Evolutionary conservation across 1,140 invertebrate species (phyloP).

Genomic region (Zaprionus nigranus): DNA sequence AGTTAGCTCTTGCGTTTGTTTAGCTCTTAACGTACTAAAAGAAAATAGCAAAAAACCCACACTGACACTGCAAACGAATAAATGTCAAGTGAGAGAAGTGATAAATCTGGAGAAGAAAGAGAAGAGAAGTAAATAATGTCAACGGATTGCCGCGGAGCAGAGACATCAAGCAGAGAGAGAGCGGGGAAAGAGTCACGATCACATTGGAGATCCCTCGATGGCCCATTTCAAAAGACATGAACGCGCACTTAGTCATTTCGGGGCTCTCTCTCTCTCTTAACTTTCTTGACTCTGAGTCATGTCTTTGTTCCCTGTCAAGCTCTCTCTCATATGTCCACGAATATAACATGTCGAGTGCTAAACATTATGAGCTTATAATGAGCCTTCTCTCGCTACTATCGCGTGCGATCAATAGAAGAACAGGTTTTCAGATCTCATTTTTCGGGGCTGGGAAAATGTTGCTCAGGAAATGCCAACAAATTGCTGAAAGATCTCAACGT

Average conservation of each 20-base stretch:
- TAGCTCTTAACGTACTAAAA: slow-evolving; percentile 52
- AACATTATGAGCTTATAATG: slow-evolving; percentile 40
- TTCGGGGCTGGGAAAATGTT: slow-evolving; percentile 3
- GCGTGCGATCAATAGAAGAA: slow-evolving; percentile 17
- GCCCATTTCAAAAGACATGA: slow-evolving; percentile 76
- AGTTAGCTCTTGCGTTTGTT: slow-evolving; percentile 34
- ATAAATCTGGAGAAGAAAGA: slow-evolving; percentile 43
- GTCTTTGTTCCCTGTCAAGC: slow-evolving; percentile 11
- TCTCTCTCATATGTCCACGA: not conserved
- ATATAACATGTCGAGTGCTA: slow-evolving; percentile 26
- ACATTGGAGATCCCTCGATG: slow-evolving; percentile 49
- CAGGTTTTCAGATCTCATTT: slow-evolving; percentile 11
- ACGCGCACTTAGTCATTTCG: slow-evolving; percentile 76
- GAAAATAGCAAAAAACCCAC: slow-evolving; percentile 5
- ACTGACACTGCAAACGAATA: slow-evolving; percentile 40
- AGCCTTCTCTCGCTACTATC: slow-evolving; percentile 1
- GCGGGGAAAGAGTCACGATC: slow-evolving; percentile 60
- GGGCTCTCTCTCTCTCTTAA: slow-evolving; percentile 53
- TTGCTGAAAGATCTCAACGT: slow-evolving; percentile 9
- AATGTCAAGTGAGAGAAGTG: slow-evolving; percentile 54
- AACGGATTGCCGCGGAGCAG: slow-evolving; percentile 54
- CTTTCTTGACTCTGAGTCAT: slow-evolving; percentile 53
- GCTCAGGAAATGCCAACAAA: slow-evolving; percentile 23
- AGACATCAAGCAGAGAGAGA: slow-evolving; percentile 26
- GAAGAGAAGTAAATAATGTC: slow-evolving; percentile 54